Percentiles rank a stretch among this genome's conserved stretches.
Conservation (phyloP, 1,140 invertebrate genomes). For the Coboldia fuscipes region DNA sequence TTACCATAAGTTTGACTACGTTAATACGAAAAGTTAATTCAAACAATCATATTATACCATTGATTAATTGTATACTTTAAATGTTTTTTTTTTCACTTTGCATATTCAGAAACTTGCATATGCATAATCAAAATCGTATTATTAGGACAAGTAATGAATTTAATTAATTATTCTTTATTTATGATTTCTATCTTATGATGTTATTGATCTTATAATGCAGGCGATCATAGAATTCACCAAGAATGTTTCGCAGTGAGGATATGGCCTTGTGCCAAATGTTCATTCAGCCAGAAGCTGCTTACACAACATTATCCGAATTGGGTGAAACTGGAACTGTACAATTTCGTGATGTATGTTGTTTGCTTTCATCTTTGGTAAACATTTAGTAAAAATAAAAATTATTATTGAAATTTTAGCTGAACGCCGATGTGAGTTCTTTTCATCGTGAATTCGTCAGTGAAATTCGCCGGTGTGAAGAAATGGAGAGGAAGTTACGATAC, state of each 20-base stretch:
- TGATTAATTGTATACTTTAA: no score
- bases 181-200: no score
- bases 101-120: no score
- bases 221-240: no score
- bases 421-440: slow-evolving; percentile 55
- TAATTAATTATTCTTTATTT: no score
- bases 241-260: slow-evolving; percentile 74
- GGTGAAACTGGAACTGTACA: slow-evolving; percentile 84
- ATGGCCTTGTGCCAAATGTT: slow-evolving; percentile 83
- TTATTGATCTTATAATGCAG: no score
- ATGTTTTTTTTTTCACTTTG: no score
- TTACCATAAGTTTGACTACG: no score
- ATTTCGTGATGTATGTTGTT: slow-evolving; percentile 68
- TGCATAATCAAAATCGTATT: no score
- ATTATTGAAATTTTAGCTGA: slow-evolving; percentile 32
- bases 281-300: slow-evolving; percentile 81
- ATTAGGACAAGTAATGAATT: no score
- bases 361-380: not conserved
- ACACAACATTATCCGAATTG: slow-evolving; percentile 79
- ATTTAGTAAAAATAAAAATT: slow-evolving; percentile 2
- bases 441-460: slow-evolving; percentile 71
- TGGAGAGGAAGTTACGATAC: slow-evolving; percentile 66
- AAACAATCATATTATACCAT: no score
- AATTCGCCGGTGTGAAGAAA: slow-evolving; percentile 63
- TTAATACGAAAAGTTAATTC: no score